Evolutionary conservation across 2,888 invertebrate species (phyloP), one percentile per base, ranked within the genome.

Genomic region (Rhingia campestris): DNA sequence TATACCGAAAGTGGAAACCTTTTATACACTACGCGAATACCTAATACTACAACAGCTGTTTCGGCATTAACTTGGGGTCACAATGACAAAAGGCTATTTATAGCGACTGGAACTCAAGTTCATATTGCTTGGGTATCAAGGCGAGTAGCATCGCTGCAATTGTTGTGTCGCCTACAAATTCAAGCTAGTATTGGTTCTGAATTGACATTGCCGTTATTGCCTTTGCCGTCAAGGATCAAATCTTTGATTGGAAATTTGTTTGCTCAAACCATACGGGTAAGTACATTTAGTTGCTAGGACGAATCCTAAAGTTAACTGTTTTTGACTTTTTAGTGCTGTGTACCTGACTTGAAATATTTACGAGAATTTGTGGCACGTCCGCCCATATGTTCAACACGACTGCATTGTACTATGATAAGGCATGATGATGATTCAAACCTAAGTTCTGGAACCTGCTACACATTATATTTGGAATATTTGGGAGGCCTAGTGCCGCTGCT

Each of bases 61-160:
- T 96, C 97, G 61, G 98, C 98, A 1, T 92, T 99, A 89, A 99
- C 99, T 6, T 99, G 99, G 99, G 99, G 98, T 35, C 99, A 99
- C 93, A 98, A 98, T 90, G 99, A 99, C 90, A 96, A 97, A 87
- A 94, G 99, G 35, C 93, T 99, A 87, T 99, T 99, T 91, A 95
- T 99, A 81, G 97, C 97, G 4, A 97, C 97, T 4, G 99, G 99
- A 10, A 96, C 96, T 56, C 95, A 96, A 88, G 95, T 97, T 88
- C 97, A 98, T 91, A 97, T 98, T 85, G 98, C 98, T 51, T 97
- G 98, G 94, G 96, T 99, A 67, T 97, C 97, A 88, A 93, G 97
- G 86, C 94, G 96, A 72, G 96, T 98, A 86, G 97, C 98, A 64
- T 96, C 97, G 66, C 93, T 99, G 87, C 98, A 98, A 92, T 93